A percentile compares a stretch with the other conserved stretches of the same genome.
Conservation (phyloP, 2,113 vertebrate species). For the Ameiurus melas region DNA sequence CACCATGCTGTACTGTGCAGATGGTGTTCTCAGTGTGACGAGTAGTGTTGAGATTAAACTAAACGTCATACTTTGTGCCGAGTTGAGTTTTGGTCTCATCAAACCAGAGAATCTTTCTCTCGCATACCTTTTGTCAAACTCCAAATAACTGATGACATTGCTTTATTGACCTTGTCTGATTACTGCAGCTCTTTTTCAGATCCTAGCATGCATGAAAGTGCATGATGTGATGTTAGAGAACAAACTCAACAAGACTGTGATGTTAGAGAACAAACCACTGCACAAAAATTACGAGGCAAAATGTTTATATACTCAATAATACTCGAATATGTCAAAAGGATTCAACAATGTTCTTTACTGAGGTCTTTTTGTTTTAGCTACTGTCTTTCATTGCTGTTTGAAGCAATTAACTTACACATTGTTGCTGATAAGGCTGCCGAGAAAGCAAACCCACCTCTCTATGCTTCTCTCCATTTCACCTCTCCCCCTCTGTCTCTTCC, state of each 20-base stretch:
- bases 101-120: neutral
- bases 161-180: neutral
- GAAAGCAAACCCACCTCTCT: constrained; percentile 64
- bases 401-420: constrained; percentile 11
- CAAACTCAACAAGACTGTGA: neutral
- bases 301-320: neutral
- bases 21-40: neutral
- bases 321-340: neutral
- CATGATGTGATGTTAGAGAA: neutral
- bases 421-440: constrained; percentile 64
- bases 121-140: neutral
- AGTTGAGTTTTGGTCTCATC: neutral
- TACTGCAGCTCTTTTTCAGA: neutral
- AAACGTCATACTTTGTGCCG: neutral
- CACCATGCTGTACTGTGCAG: neutral
- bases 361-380: neutral
- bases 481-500: constrained; percentile 13
- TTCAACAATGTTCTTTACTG: neutral
- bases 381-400: neutral
- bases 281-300: too few relatives aligned
- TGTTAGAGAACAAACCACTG: too few relatives aligned
- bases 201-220: neutral
- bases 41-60: neutral
- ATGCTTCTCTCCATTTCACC: constrained; percentile 40
- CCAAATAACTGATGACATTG: neutral